Conservation (phyloP, 2,888 invertebrate species). For the Phrixothrix hirtus region DNA sequence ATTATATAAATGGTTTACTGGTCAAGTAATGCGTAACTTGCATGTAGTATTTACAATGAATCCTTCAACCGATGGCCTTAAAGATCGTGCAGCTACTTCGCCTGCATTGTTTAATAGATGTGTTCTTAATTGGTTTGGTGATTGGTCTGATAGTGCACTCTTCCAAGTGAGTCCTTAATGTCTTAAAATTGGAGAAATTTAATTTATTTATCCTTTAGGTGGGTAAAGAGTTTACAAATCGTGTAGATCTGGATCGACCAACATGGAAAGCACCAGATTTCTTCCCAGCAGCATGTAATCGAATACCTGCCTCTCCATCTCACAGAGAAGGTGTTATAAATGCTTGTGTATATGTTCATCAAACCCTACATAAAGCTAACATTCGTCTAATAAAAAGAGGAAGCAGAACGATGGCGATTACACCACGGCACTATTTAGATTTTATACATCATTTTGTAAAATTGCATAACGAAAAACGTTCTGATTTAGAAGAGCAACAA, state of each 20-base stretch:
- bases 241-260: slow-evolving; percentile 89
- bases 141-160: slow-evolving; percentile 96
- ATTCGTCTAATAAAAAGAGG: slow-evolving; percentile 87
- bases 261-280: slow-evolving; percentile 85
- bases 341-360: slow-evolving; percentile 97
- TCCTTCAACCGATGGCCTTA: slow-evolving; percentile 96
- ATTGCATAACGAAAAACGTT: slow-evolving; percentile 94
- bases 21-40: slow-evolving; percentile 97
- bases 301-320: slow-evolving; percentile 71
- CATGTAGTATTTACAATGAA: slow-evolving; percentile 99
- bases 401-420: slow-evolving; percentile 95
- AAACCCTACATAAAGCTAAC: slow-evolving; percentile 95
- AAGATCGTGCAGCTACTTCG: slow-evolving; percentile 98
- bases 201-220: no score
- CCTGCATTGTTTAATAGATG: slow-evolving; percentile 99
- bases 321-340: slow-evolving; percentile 98
- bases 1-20: slow-evolving; percentile 99
- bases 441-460: slow-evolving; percentile 99
- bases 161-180: slow-evolving; percentile 88
- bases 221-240: slow-evolving; percentile 94
- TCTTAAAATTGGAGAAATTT: no score
- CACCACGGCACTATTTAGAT: slow-evolving; percentile 96
- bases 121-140: slow-evolving; percentile 99
- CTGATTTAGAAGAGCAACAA: slow-evolving; percentile 98
- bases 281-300: slow-evolving; percentile 86